Base-by-base conservation (phyloP, 2,113 vertebrate species). In the Rhinopithecus roxellana region DNA sequence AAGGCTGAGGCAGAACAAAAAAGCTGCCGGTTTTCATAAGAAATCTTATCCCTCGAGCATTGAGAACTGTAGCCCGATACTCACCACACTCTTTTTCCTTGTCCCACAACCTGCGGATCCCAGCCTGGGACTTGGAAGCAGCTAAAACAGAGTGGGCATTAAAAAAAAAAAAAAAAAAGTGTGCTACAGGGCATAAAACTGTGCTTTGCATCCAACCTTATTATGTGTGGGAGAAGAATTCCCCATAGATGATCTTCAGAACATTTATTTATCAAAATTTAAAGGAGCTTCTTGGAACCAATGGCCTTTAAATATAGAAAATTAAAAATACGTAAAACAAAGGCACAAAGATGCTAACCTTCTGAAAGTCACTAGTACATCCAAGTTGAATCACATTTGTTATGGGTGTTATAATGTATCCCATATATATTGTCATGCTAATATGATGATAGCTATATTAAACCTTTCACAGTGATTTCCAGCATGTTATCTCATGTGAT, bases 1-100 rank as follows among this genome's bases (percentile, higher is more conserved):
- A 97, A 96, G 93, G 55, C 85, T 3, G 85, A 81, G 45, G 77
- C 57, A 82, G 90, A 96, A 94, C 90, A 96, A 97, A 97, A 97
- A 96, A 95, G 45, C 97, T 96, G 90, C 90, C 92, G 14, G 90
- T 88, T 96, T 96, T 84, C 92, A 30, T 72, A 89, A 93, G 96
- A 96, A 97, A 97, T 80, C 61, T 79, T 95, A 90, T 81, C 96
- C 94, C 90, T 3, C 2, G 95, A 92, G 96, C 84, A 35, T 48
- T 82, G 6, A 94, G 90, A 81, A 83, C 84, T 92, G 90, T 85
- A 93, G 70, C 35, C 40, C 16, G 72, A 89, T n/a, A 38, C 57
- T 55, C 20, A 27, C 32, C 48, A 40, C 74, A 32, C 45, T 48
- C 61, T 90, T 95, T 40, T n/a, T n/a, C 61, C 97, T 77, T 43